phyloP scores from a whole-genome alignment of 92 coral and sea anemone genomes.

The Actinernus sp. region DNA sequence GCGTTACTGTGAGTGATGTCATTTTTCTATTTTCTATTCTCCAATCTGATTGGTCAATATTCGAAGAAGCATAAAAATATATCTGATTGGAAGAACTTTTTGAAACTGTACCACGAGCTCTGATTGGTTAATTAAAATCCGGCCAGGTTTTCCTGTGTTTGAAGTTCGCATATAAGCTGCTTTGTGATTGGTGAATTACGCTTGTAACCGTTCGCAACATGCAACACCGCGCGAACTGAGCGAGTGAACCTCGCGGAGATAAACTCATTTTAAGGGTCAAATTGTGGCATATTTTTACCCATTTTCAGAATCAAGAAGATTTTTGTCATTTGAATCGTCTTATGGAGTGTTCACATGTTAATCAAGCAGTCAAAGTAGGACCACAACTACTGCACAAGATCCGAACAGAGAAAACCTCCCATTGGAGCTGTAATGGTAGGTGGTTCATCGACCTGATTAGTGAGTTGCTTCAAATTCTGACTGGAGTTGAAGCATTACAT shows the following conservation, averaged over 20 bases:
- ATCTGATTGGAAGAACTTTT: too few relatives aligned
- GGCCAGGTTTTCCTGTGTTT: background rate
- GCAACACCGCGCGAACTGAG: conserved; percentile 77
- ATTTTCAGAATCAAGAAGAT: conserved; percentile 36
- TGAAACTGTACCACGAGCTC: background rate
- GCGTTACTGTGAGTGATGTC: conserved; percentile 13
- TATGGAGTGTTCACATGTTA: conserved; percentile 98
- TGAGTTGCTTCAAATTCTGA: background rate
- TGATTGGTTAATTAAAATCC: conserved; percentile 18
- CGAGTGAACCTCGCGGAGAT: conserved; percentile 64
- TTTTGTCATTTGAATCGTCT: conserved; percentile 26
- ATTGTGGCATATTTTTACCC: conserved; percentile 52
- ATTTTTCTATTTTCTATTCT: background rate
- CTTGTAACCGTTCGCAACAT: conserved; percentile 85
- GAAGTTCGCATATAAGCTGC: conserved; percentile 3
- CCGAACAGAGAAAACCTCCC: conserved; percentile 75
- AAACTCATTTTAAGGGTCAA: conserved; percentile 38
- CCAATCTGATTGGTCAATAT: conserved; percentile 15
- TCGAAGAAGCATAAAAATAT: background rate
- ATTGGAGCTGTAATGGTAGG: conserved; percentile 94
- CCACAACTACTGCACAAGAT: conserved; percentile 87
- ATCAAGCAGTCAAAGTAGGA: conserved; percentile 85
- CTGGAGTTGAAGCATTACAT: background rate
- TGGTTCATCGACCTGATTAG: background rate
- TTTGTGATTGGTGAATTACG: conserved; percentile 76